phyloP scores from a whole-genome alignment of 1,140 invertebrate genomes.

The Caenorhabditis remanei region DNA sequence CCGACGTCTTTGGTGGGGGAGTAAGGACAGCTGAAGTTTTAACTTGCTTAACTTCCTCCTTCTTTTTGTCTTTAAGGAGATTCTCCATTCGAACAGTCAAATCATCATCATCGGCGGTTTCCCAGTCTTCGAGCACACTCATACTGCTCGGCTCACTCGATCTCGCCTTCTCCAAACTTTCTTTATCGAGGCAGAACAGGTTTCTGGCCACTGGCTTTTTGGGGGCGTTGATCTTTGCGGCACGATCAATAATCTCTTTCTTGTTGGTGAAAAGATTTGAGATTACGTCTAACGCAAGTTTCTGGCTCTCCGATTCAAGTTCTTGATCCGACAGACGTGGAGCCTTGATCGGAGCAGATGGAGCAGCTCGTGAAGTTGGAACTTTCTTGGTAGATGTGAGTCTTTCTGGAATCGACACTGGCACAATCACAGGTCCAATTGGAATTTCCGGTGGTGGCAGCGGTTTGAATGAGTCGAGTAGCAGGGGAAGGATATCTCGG shows the following conservation, averaged over 20 bases:
- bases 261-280: slow-evolving; percentile 28
- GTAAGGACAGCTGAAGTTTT: background rate
- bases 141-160: background rate
- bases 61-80: slow-evolving; percentile 9
- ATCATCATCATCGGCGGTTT: slow-evolving; percentile 36
- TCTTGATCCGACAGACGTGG: slow-evolving; percentile 27
- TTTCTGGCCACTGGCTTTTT: slow-evolving; percentile 42
- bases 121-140: slow-evolving; percentile 22
- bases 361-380: background rate
- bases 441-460: background rate
- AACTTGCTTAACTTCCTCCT: background rate
- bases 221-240: background rate
- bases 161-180: slow-evolving; percentile 16
- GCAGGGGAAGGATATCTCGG: slow-evolving; percentile 17
- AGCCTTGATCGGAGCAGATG: slow-evolving; percentile 16
- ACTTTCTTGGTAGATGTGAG: background rate
- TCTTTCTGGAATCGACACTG: background rate
- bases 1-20: background rate
- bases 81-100: slow-evolving; percentile 37
- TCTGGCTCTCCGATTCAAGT: slow-evolving; percentile 32
- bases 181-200: slow-evolving; percentile 12
- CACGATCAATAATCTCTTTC: slow-evolving; percentile 27
- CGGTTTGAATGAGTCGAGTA: slow-evolving; percentile 33
- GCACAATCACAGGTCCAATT: background rate
- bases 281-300: slow-evolving; percentile 18